These are phyloP conservation scores for Diorhabda sublineata DNA, from an alignment of 1,140 invertebrate species.

Conservation along the genomic window DNA sequence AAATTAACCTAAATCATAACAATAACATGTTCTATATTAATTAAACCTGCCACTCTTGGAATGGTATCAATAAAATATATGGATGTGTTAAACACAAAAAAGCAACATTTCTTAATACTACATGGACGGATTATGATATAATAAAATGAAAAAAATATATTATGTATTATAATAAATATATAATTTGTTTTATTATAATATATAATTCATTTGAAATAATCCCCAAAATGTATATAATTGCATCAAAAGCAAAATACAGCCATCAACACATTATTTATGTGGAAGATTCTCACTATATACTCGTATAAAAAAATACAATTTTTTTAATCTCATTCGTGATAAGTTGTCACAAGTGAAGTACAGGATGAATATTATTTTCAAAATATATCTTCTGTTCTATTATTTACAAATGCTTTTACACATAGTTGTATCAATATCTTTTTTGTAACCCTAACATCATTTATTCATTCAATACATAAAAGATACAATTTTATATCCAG, in stretches of 20 bases:
- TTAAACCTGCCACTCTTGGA: conserved; percentile 25
- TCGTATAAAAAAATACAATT: background rate
- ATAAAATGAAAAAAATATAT: too few species aligned
- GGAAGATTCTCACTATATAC: too few species aligned
- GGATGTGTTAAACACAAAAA: conserved; percentile 36
- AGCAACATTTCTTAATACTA: conserved; percentile 25
- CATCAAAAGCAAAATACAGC: conserved; percentile 9
- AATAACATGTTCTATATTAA: conserved; percentile 30
- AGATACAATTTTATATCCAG: too few species aligned
- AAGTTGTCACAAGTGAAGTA: conserved; percentile 8
- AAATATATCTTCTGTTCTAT: too few species aligned
- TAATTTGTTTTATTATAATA: background rate
- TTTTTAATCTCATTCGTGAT: conserved; percentile 8
- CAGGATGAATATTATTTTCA: background rate
- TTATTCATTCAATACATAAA: too few species aligned
- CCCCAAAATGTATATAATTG: conserved; percentile 6
- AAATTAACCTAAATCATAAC: conserved; percentile 22
- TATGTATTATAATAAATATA: background rate
- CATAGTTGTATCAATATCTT: too few species aligned
- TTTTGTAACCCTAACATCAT: too few species aligned
- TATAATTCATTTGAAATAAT: background rate
- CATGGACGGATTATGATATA: conserved; percentile 22
- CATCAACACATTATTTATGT: too few species aligned
- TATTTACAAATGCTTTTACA: too few species aligned
- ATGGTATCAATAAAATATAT: conserved; percentile 38